Conservation (phyloP, 53 echinoderm and acorn worm species). For the Patiria pectinifera region DNA sequence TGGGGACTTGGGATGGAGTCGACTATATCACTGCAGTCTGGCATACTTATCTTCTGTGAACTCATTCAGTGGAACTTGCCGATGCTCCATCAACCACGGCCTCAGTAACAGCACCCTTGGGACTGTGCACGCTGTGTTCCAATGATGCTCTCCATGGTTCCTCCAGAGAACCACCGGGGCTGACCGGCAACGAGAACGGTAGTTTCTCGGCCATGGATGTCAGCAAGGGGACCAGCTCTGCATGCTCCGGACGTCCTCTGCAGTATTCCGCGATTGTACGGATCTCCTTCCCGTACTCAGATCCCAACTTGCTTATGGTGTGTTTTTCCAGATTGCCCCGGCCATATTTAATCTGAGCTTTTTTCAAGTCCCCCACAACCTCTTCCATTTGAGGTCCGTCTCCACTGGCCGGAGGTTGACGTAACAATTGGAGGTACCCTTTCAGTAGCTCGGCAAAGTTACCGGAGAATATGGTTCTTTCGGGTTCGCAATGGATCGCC, state of each 20-base stretch:
- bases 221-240: background rate
- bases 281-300: background rate
- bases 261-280: background rate
- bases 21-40: no score
- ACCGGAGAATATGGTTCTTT: background rate
- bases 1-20: no score
- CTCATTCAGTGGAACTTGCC: no score
- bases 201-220: background rate
- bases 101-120: no score
- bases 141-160: background rate
- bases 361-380: background rate
- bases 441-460: constrained; percentile 4
- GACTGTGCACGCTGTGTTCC: background rate
- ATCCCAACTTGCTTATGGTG: background rate
- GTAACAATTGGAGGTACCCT: background rate
- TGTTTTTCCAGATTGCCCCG: background rate
- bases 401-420: background rate
- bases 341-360: background rate
- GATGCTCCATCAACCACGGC: no score
- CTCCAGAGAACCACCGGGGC: background rate
- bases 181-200: background rate
- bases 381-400: background rate
- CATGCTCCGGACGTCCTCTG: background rate
- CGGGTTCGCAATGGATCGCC: background rate
- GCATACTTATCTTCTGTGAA: no score